Evolutionary conservation across 2,888 invertebrate genomes (phyloP).

Genomic region (Oscheius sp.): DNA sequence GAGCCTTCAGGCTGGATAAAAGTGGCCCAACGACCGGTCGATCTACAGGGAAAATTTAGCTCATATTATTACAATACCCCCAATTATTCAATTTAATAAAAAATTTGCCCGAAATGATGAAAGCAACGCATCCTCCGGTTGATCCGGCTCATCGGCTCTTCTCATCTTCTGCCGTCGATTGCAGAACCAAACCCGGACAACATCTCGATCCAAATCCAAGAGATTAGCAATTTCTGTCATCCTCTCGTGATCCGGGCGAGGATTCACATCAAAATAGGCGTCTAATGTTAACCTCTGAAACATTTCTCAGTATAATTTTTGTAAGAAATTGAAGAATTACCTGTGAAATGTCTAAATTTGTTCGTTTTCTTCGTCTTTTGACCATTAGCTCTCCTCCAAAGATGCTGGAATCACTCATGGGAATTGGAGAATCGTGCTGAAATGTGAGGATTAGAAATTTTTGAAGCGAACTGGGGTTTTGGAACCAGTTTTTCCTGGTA

Average conservation of each 20-base stretch:
- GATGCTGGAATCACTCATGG: background rate
- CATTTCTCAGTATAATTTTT: too few relatives aligned
- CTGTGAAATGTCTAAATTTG: constrained; percentile 67
- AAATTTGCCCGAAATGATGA: constrained; percentile 35
- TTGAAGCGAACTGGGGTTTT: too few relatives aligned
- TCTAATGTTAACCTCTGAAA: constrained; percentile 55
- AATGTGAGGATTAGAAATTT: too few relatives aligned
- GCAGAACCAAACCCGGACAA: constrained; percentile 97
- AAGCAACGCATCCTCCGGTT: constrained; percentile 47
- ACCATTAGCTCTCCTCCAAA: constrained; percentile 46
- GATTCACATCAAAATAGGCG: constrained; percentile 62
- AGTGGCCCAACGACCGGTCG: too few relatives aligned
- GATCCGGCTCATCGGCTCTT: constrained; percentile 56
- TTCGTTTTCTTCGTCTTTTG: constrained; percentile 69
- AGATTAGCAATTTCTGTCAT: constrained; percentile 91
- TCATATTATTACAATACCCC: too few relatives aligned
- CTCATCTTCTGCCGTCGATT: constrained; percentile 88
- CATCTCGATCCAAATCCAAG: constrained; percentile 76
- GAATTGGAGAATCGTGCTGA: background rate
- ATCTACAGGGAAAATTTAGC: too few relatives aligned
- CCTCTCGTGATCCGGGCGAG: constrained; percentile 80
- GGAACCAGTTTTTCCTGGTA: too few relatives aligned
- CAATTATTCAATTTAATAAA: too few relatives aligned
- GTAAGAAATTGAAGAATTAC: too few relatives aligned
- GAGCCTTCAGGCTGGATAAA: too few relatives aligned